Evolutionary conservation across 2,888 invertebrate species (phyloP).

Genomic region (Apeira syringaria): DNA sequence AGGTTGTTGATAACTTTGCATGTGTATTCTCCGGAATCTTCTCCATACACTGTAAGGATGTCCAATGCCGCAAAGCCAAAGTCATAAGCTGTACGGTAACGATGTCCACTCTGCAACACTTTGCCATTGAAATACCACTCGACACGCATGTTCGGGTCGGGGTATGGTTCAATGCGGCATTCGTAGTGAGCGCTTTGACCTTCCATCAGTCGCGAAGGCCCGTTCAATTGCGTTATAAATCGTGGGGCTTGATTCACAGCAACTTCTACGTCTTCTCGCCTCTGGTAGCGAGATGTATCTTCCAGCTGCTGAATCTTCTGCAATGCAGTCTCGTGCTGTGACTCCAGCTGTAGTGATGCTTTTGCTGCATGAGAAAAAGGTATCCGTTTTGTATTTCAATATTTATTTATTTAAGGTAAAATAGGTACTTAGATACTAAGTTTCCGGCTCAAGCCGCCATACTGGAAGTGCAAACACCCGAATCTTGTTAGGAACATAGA

Average conservation of each 20-base stretch:
- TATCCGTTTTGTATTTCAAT: too few species aligned
- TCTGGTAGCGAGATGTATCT: constrained; percentile 90
- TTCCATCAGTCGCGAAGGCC: constrained; percentile 92
- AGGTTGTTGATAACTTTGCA: constrained; percentile 93
- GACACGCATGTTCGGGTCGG: constrained; percentile 93
- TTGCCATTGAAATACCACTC: constrained; percentile 98
- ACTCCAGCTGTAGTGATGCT: constrained; percentile 93
- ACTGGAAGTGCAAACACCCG: too few species aligned
- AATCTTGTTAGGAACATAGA: too few species aligned
- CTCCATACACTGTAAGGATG: constrained; percentile 95
- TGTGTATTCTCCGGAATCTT: constrained; percentile 96
- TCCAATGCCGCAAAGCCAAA: constrained; percentile 99
- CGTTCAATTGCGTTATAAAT: constrained; percentile 93
- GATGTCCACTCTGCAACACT: constrained; percentile 93
- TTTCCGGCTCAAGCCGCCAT: too few species aligned
- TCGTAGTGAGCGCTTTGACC: constrained; percentile 96
- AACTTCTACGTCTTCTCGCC: constrained; percentile 92
- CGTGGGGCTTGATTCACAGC: constrained; percentile 92
- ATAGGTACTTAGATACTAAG: too few species aligned
- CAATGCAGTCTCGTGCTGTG: constrained; percentile 94
- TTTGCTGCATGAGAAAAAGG: too few species aligned
- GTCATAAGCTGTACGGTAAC: constrained; percentile 96
- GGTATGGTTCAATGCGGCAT: constrained; percentile 96
- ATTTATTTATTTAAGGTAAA: too few species aligned
- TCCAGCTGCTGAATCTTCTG: constrained; percentile 94